Evolutionary conservation across 2,888 invertebrate genomes (phyloP).

Genomic region (Dolomedes plantarius): DNA sequence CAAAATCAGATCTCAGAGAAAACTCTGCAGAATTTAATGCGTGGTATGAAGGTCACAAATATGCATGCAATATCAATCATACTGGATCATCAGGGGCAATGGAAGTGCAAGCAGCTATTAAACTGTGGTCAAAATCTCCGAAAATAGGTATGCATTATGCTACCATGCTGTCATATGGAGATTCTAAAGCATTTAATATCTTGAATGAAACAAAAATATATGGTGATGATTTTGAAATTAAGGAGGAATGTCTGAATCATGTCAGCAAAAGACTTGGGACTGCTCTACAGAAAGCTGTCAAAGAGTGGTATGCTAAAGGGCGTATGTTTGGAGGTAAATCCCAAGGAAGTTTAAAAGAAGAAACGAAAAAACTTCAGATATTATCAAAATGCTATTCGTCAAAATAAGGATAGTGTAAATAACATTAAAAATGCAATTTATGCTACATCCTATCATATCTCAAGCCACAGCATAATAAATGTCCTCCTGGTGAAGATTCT

Average conservation of each 20-base stretch:
- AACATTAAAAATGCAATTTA: conserved; percentile 21
- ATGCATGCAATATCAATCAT: conserved; percentile 16
- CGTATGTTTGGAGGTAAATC: neutral
- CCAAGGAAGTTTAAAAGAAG: conserved; percentile 19
- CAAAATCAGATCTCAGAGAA: conserved; percentile 7
- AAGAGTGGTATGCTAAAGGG: too few relatives aligned
- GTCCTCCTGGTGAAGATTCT: neutral
- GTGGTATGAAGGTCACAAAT: conserved; percentile 24
- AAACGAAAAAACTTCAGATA: conserved; percentile 20
- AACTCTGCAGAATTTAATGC: conserved; percentile 13
- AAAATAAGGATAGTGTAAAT: neutral
- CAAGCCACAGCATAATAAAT: conserved; percentile 9
- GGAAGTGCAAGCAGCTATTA: conserved; percentile 4
- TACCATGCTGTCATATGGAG: conserved; percentile 17
- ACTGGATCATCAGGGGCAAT: conserved; percentile 18
- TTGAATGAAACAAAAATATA: too few relatives aligned
- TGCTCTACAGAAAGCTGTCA: too few relatives aligned
- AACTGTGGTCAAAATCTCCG: conserved; percentile 4
- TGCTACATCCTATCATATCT: neutral
- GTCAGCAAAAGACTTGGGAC: too few relatives aligned
- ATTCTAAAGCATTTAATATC: neutral
- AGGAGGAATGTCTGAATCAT: conserved; percentile 19
- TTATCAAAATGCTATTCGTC: conserved; percentile 15
- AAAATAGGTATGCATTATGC: neutral
- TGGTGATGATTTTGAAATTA: too few relatives aligned